Base-by-base conservation (phyloP, 2,797 vertebrate species). In the Dallia pectoralis region DNA sequence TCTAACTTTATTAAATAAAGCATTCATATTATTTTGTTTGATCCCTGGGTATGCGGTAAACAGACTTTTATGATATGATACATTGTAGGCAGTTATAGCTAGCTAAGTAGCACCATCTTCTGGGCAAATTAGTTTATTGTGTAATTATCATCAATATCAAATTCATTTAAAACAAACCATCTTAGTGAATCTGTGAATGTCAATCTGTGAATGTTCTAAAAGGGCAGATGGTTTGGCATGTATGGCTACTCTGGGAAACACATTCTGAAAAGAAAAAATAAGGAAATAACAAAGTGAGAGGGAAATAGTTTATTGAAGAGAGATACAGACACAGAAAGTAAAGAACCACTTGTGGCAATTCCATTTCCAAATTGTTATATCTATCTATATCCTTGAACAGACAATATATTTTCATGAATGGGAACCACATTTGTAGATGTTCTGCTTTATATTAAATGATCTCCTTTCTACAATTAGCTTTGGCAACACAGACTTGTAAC, bases 401-500 rank as follows among this genome's bases (percentile, higher is more conserved):
- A 90, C 82, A 81, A 78, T 81, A 69, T 75, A 78, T 76, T 81
- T 74, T 81, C 73, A 81, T 77, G 79, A 86, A 76, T 81, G 77
- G 79, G 78, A 89, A 83, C 78, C 77, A 64, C 69, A 15, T 80
- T 79, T 4, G 29, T 82, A 79, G 71, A 73, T 83, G 71, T 77
- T 84, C 65, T 82, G 78, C 76, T 78, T 77, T 63, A 79, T 75
- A 73, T 73, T 82, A 78, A 74, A 70, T 68, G 18, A 81, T 84
- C 89, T 74, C 86, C 83, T 80, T 85, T 88, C 83, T 89, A 89
- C 79, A 83, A 87, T 90, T 89, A 88, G 86, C 91, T 93, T 93
- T 93, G 91, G 92, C 91, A 93, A 93, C 88, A 89, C 78, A 91
- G 85, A 92, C 84, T 89, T 89, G 79, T 82, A 85, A 89, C 87